Evolutionary conservation across 2,888 invertebrate genomes (phyloP).

Genomic region (Trachelus tabidus): DNA sequence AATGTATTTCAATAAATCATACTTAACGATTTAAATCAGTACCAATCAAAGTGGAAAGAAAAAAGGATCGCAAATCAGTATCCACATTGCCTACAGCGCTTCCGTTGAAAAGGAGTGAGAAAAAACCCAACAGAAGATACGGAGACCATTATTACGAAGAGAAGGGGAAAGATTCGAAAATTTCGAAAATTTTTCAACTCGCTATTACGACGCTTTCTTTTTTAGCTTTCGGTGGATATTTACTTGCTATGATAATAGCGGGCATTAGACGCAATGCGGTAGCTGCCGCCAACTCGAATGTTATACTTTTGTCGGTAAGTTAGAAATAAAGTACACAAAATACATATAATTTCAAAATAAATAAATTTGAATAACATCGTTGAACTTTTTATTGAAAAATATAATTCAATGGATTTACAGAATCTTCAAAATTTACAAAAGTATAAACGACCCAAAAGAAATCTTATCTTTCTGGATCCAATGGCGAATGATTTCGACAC

Average conservation of each 20-base stretch:
- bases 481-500: constrained; percentile 49
- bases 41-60: background rate
- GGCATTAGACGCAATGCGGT: constrained; percentile 75
- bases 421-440: constrained; percentile 44
- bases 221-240: constrained; percentile 86
- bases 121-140: constrained; percentile 49
- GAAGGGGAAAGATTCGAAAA: constrained; percentile 70
- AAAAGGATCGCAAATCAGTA: constrained; percentile 6
- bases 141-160: constrained; percentile 68
- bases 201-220: constrained; percentile 84
- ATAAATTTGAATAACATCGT: background rate
- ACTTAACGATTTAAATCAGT: background rate
- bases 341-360: background rate
- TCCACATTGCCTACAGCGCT: constrained; percentile 48
- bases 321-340: background rate
- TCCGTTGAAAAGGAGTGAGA: constrained; percentile 42
- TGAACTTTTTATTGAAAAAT: background rate
- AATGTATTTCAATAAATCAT: background rate
- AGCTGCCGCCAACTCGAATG: constrained; percentile 47
- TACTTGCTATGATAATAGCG: constrained; percentile 81
- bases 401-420: constrained; percentile 17
- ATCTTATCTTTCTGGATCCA: constrained; percentile 38
- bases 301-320: constrained; percentile 59
- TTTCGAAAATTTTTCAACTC: constrained; percentile 81
- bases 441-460: constrained; percentile 52